Base-by-base conservation (phyloP, 2,888 invertebrate species). In the Tortricodes alternella region DNA sequence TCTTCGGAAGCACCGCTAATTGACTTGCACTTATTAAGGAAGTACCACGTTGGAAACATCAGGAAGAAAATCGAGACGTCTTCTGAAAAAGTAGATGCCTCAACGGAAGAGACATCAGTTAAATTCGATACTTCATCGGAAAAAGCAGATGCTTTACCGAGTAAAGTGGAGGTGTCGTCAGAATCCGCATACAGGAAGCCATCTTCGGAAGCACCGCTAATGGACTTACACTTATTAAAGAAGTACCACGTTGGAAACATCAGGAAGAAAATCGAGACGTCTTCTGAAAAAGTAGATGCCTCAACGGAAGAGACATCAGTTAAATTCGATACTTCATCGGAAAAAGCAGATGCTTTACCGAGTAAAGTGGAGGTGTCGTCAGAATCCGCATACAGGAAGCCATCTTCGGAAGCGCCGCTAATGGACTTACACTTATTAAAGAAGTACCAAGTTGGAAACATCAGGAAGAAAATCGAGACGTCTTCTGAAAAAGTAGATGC, bases 201-300 rank as follows among this genome's bases (percentile, higher is more conserved):
- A 9, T 41, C 39, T 3, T 27, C 43, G 2, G 43, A 29, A 11
- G 15, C 43, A 5, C 78, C 85, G 0, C 56, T 84, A 0, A 84
- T 84, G 24, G 79, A 83, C 53, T 51, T 82, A 8, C 85, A 85
- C 8, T 34, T 74, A 9, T 70, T 76, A 6, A 88, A 86, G 62
- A 83, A 84, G 1, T 86, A 88, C 2, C 85, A 88, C 58, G 75
- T 81, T 1, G 89, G 90, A 0, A 90, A 89, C 65, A 89, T 86
- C n/a, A 76, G 89, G 48, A 90, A 90, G 73, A 90, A 90, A n/a
- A 29, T 57, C 51, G 9, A 52, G 35, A 7, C 51, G 16, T 21
- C 52, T 13, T 53, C 58, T 2, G 51, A 60, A 24, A 58, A 60
- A 41, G n/a, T 29, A n/a, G n/a, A n/a, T n/a, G n/a, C n/a, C n/a